Evolutionary conservation across 2,888 invertebrate species (phyloP), one percentile per base, ranked within the genome.

Genomic region (Nymphalis c-album): DNA sequence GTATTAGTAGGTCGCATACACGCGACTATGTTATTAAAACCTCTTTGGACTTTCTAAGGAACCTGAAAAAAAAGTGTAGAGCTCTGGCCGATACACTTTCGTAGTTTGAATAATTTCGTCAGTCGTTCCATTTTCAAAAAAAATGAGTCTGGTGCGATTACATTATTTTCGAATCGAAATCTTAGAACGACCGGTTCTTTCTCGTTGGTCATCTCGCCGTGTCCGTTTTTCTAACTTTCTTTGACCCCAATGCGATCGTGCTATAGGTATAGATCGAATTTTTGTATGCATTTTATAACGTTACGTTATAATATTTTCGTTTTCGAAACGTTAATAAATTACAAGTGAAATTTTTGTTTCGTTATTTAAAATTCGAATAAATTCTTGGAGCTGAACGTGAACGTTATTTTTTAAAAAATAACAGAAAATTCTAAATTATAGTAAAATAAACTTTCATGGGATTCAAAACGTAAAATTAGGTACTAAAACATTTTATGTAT

Each of bases 191-290:
- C 87, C 86, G 86, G 88, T 88, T 87, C 78, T 80, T 80, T 80
- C 58, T 63, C 64, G 64, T 83, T 83, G 84, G 83, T n/a, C 40
- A 57, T 80, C 85, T 83, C 80, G 81, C 76, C 80, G 81, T 76
- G 76, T 78, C 79, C 80, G 83, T 86, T 88, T 88, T 88, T 87
- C 85, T 83, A 90, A 90, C 91, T 91, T 91, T 91, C 91, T 90
- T 91, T 80, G 90, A 89, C 91, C 91, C 78, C 84, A 81, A 83
- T 88, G 73, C 72, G 61, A 70, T 62, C 51, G 67, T 63, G 60
- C 57, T 57, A 53, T 61, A 63, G 64, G 63, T 65, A 67, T 55
- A 60, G 53, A 59, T 60, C 60, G 47, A 40, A 18, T 40, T 40
- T 73, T 71, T 57, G 71, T 74, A 65, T 67, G 69, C 60, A 64